These are phyloP conservation scores for Campoplex nolae DNA, from an alignment of 2,888 invertebrate genomes.

Conservation along the genomic window DNA sequence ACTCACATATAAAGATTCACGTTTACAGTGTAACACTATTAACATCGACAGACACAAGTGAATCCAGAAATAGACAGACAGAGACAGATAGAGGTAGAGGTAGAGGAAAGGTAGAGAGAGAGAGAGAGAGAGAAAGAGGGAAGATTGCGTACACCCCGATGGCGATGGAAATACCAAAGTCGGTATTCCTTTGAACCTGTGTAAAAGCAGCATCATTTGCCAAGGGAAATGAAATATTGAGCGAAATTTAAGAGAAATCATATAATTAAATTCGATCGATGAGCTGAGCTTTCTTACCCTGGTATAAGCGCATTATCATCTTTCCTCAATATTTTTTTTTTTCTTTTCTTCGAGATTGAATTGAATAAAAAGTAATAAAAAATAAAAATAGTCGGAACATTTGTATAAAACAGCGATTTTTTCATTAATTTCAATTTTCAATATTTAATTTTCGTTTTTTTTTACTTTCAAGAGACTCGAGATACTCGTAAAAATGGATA, in stretches of 20 bases:
- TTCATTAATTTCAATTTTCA: not conserved
- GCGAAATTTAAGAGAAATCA: conserved; percentile 23
- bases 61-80: conserved; percentile 49
- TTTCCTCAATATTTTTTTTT: not conserved
- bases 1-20: conserved; percentile 49
- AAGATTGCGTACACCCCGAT: conserved; percentile 53
- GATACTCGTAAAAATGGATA: not conserved
- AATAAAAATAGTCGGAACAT: not conserved
- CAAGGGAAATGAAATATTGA: conserved; percentile 14
- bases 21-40: conserved; percentile 48
- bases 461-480: not conserved
- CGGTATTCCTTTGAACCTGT: conserved; percentile 55
- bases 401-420: not conserved
- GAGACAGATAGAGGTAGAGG: too few relatives aligned
- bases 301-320: not conserved
- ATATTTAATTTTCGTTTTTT: not conserved
- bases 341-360: not conserved
- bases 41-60: conserved; percentile 55
- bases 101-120: too few relatives aligned
- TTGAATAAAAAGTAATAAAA: not conserved
- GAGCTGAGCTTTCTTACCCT: not conserved
- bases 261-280: not conserved
- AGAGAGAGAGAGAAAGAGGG: conserved; percentile 71
- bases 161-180: conserved; percentile 48
- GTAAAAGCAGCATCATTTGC: conserved; percentile 44